phyloP scores from a whole-genome alignment of 2,888 invertebrate species.

The Tachystola acroxantha region DNA sequence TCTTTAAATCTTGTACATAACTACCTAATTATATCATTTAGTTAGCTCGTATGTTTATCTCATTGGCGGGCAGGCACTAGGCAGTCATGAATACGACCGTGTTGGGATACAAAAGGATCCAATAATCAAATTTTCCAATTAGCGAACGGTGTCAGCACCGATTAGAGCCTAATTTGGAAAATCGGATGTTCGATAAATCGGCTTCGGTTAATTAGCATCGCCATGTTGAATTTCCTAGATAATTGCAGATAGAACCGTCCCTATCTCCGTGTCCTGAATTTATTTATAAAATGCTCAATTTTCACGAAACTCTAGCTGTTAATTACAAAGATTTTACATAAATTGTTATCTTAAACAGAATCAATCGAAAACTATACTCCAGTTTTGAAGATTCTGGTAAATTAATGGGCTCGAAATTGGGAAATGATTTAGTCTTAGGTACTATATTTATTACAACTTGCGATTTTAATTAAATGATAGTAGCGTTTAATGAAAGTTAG shows the following conservation, averaged over 20 bases:
- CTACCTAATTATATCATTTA: too few species aligned
- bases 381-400: neutral
- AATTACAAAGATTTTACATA: conserved; percentile 20
- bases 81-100: neutral
- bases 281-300: conserved; percentile 6
- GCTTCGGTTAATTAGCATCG: conserved; percentile 27
- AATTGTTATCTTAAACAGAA: conserved; percentile 25
- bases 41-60: too few species aligned
- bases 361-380: conserved; percentile 15
- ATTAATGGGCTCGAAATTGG: conserved; percentile 10
- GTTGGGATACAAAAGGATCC: conserved; percentile 12
- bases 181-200: conserved; percentile 21
- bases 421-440: conserved; percentile 11
- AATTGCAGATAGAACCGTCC: neutral
- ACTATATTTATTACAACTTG: neutral
- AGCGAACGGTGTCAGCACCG: conserved; percentile 17
- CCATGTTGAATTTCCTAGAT: conserved; percentile 1
- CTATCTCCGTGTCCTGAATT: conserved; percentile 1
- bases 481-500: neutral
- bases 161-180: conserved; percentile 26
- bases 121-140: conserved; percentile 28
- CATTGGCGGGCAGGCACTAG: too few species aligned
- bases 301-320: conserved; percentile 12
- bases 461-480: neutral
- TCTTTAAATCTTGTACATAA: too few species aligned